Percentiles rank a stretch among this genome's conserved stretches.
phyloP scores from a whole-genome alignment of 2,113 vertebrate species.

The Carassius auratus region DNA sequence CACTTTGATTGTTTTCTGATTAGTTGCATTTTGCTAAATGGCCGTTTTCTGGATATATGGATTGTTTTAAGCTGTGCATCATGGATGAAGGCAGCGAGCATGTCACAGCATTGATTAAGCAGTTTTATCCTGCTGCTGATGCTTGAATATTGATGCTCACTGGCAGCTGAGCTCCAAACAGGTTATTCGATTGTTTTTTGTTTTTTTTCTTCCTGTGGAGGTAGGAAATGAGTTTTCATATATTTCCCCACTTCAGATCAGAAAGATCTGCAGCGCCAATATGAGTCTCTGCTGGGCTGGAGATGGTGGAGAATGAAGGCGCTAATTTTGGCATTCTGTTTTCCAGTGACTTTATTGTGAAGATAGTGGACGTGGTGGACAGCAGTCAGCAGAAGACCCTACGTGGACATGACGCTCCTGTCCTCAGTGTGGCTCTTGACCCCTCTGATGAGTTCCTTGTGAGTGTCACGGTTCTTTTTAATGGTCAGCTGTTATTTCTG shows the following conservation, averaged over 20 bases:
- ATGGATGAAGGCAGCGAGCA: slow-evolving; percentile 51
- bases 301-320: not conserved
- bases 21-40: slow-evolving; percentile 51
- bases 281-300: slow-evolving; percentile 30
- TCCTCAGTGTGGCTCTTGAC: slow-evolving; percentile 93
- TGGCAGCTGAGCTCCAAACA: slow-evolving; percentile 49
- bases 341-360: slow-evolving; percentile 92
- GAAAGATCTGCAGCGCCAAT: slow-evolving; percentile 33
- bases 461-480: slow-evolving; percentile 54
- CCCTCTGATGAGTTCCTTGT: slow-evolving; percentile 90
- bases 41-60: slow-evolving; percentile 54
- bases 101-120: slow-evolving; percentile 60
- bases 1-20: slow-evolving; percentile 49
- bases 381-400: slow-evolving; percentile 93
- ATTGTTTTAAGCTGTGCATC: slow-evolving; percentile 62
- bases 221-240: slow-evolving; percentile 60
- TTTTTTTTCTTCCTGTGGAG: slow-evolving; percentile 20
- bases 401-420: slow-evolving; percentile 89
- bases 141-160: slow-evolving; percentile 64
- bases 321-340: not conserved
- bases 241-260: slow-evolving; percentile 45
- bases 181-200: slow-evolving; percentile 43
- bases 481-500: not conserved
- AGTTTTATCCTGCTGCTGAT: slow-evolving; percentile 56
- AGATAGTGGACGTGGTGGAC: slow-evolving; percentile 90